Base-by-base conservation (phyloP, 2,797 vertebrate genomes). In the Sebastes minor region DNA sequence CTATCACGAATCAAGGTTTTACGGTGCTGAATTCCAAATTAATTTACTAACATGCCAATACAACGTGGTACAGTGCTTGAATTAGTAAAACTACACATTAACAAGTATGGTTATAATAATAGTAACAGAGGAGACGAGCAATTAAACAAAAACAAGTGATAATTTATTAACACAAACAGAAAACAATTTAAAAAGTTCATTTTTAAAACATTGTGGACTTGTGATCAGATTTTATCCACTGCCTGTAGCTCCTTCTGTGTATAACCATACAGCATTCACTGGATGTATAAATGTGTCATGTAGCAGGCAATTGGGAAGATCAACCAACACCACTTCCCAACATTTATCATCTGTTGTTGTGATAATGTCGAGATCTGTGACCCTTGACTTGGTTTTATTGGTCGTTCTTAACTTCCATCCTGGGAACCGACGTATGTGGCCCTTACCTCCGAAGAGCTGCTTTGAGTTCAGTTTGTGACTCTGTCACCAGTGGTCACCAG, bases 371-470 rank as follows among this genome's bases (percentile, higher is more conserved):
- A 70, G 62, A 63, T 88, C 60, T 73, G 59, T 78, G 82, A 91
- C 78, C 83, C 72, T 55, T 53, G 53, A 53, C 49, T 83, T 25
- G 46, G 46, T 86, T 86, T 82, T 70, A 75, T 71, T 74, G n/a
- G 72, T 25, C 3, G 6, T 71, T 69, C 49, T 74, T 35, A 20
- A 60, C 70, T 71, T 76, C 35, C 61, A 68, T 62, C 82, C 84
- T 93, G 92, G 91, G 89, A 92, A 94, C 81, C 56, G 12, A 46
- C 4, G 16, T 70, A 75, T 72, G 76, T 74, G 79, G 60, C 13
- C 78, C 8, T 81, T 13, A 77, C 69, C 30, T 63, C 74, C 10
- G 33, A 78, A 27, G 72, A 83, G 38, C 66, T 76, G 65, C 62
- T 55, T 8, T 53, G 22, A 73, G 78, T 56, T 89, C 81, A 81